Percentiles rank a stretch among this genome's conserved stretches.
phyloP scores from a whole-genome alignment of 1,140 invertebrate genomes.

The Berghia stephanieae region DNA sequence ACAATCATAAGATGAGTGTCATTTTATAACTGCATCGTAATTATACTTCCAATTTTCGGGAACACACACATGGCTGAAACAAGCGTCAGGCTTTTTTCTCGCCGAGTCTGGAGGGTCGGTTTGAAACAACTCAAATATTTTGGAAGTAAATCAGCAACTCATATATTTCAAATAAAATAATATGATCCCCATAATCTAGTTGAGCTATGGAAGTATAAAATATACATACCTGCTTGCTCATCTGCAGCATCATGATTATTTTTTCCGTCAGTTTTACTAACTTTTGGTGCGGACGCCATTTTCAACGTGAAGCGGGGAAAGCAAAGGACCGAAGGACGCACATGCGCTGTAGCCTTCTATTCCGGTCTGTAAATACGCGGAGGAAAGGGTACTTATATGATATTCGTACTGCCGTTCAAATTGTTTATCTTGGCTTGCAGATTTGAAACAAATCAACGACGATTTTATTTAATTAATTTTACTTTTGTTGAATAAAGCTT shows the following conservation, averaged over 20 bases:
- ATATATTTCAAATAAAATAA: too few relatives aligned
- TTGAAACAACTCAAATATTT: too few relatives aligned
- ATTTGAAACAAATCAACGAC: too few relatives aligned
- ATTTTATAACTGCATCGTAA: background rate
- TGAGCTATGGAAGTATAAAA: too few relatives aligned
- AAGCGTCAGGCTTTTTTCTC: background rate
- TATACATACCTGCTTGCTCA: slow-evolving; percentile 58
- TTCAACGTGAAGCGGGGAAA: slow-evolving; percentile 54
- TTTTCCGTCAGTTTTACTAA: slow-evolving; percentile 59
- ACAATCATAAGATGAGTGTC: too few relatives aligned
- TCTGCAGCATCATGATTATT: slow-evolving; percentile 62
- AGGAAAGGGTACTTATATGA: too few relatives aligned
- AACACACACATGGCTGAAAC: slow-evolving; percentile 20
- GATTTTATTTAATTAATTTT: background rate
- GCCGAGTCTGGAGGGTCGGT: background rate
- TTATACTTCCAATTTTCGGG: background rate
- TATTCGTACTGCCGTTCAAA: background rate
- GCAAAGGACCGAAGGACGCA: slow-evolving; percentile 41
- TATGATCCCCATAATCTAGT: too few relatives aligned
- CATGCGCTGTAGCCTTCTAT: slow-evolving; percentile 44
- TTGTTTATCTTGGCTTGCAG: background rate
- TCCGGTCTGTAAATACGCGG: slow-evolving; percentile 37
- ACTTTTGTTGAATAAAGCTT: background rate
- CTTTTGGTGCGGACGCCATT: slow-evolving; percentile 63
- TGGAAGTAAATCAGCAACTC: too few relatives aligned